Conservation (phyloP, 2,113 vertebrate species). For the Lepidiolamprologus cunningtoni region DNA sequence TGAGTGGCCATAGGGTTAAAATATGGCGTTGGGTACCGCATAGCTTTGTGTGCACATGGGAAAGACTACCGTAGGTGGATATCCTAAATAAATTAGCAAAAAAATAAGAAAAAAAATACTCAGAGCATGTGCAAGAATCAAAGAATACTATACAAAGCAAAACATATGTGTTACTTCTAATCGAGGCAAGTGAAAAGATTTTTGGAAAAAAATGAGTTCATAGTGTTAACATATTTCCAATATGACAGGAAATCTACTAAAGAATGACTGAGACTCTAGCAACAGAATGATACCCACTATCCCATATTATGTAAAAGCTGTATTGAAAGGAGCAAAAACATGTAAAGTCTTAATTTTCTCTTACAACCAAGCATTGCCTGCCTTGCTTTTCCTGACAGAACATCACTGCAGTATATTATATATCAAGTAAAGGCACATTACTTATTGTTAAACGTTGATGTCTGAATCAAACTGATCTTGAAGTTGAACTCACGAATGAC, state of each 20-base stretch:
- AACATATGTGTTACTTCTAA: neutral
- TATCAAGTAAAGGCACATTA: neutral
- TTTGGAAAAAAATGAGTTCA: neutral
- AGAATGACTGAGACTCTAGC: neutral
- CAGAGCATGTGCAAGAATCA: neutral
- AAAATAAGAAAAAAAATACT: neutral
- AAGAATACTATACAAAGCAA: neutral
- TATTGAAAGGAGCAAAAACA: neutral
- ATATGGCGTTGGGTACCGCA: neutral
- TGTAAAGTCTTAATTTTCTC: neutral
- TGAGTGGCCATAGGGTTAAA: neutral
- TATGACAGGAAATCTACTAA: neutral
- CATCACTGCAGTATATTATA: neutral
- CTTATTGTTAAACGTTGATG: neutral
- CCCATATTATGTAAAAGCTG: neutral
- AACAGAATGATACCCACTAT: neutral
- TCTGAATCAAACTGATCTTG: neutral
- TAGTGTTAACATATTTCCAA: neutral
- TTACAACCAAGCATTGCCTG: neutral
- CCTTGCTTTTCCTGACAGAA: neutral
- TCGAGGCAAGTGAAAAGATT: rapidly evolving
- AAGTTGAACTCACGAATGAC: neutral
- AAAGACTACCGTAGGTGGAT: neutral
- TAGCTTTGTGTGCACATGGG: neutral
- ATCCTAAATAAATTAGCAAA: rapidly evolving